Evolutionary conservation across 2,888 invertebrate species (phyloP).

Genomic region (Cosmopolites sordidus): DNA sequence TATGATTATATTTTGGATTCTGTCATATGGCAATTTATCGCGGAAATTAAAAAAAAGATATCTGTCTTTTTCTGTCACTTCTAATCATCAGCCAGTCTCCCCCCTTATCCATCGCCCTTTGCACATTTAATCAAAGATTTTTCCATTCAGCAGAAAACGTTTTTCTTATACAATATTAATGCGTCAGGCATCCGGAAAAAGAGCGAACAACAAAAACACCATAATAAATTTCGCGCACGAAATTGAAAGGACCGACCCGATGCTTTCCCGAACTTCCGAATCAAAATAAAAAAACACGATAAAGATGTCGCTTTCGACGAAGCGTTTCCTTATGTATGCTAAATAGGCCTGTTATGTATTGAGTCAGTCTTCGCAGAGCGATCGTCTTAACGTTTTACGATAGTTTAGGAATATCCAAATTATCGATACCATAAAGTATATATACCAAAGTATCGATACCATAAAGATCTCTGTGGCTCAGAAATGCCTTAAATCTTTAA

Average conservation of each 20-base stretch:
- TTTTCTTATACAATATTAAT: slow-evolving; percentile 8
- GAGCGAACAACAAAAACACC: slow-evolving; percentile 1
- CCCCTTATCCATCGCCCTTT: too few relatives aligned
- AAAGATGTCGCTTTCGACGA: slow-evolving; percentile 10
- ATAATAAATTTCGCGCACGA: slow-evolving; percentile 7
- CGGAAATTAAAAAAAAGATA: too few relatives aligned
- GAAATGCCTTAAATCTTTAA: too few relatives aligned
- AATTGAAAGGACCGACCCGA: slow-evolving; percentile 11
- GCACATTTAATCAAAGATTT: neutral
- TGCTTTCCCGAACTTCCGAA: slow-evolving; percentile 10
- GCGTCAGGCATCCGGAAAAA: neutral
- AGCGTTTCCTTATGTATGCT: slow-evolving; percentile 14
- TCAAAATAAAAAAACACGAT: slow-evolving; percentile 17
- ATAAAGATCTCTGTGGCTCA: too few relatives aligned
- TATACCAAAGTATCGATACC: too few relatives aligned
- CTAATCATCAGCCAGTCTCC: too few relatives aligned
- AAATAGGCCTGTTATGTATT: slow-evolving; percentile 11
- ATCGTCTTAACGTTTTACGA: too few relatives aligned
- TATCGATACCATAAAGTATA: too few relatives aligned
- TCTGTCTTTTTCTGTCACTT: too few relatives aligned
- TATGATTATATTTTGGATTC: too few relatives aligned
- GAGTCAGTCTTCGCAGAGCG: slow-evolving; percentile 12
- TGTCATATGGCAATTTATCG: too few relatives aligned
- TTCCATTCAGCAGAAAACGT: neutral
- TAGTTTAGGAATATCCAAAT: too few relatives aligned